phyloP scores from a whole-genome alignment of 1,140 invertebrate genomes.

The Drosophila elegans region DNA sequence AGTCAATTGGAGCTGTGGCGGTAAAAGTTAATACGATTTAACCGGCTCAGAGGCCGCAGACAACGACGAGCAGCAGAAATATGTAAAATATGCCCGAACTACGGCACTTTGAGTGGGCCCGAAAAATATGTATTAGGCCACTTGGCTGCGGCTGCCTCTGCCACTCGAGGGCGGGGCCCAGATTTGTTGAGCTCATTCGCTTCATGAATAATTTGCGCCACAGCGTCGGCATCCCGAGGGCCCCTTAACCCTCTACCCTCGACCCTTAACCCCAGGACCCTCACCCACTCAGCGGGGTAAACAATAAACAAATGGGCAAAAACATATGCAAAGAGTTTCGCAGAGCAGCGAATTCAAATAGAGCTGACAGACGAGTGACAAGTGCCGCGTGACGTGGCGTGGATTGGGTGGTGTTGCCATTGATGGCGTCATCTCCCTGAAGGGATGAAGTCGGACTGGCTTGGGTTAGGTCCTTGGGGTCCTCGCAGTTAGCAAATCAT shows the following conservation, averaged over 20 bases:
- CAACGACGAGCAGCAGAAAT: constrained; percentile 53
- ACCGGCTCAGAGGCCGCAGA: constrained; percentile 71
- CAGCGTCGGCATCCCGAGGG: constrained; percentile 63
- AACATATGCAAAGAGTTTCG: constrained; percentile 71
- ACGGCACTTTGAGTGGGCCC: constrained; percentile 55
- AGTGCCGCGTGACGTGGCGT: constrained; percentile 18
- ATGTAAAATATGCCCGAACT: constrained; percentile 69
- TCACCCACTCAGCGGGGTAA: constrained; percentile 21
- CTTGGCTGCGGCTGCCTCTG: constrained; percentile 52
- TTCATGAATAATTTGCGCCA: constrained; percentile 81
- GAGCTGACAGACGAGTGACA: constrained; percentile 69
- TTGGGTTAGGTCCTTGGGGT: constrained; percentile 11
- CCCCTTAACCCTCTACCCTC: neutral
- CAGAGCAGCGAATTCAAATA: constrained; percentile 61
- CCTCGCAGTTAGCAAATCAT: constrained; percentile 66
- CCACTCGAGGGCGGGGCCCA: constrained; percentile 41
- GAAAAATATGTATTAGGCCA: constrained; percentile 82
- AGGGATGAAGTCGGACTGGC: neutral
- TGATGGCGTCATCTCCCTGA: constrained; percentile 66
- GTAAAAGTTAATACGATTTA: constrained; percentile 82
- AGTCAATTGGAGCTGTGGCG: constrained; percentile 52
- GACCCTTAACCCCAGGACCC: constrained; percentile 1
- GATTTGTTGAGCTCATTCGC: constrained; percentile 81
- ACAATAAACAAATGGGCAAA: constrained; percentile 81
- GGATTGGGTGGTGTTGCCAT: constrained; percentile 36